Evolutionary conservation across 1,140 invertebrate genomes (phyloP), one percentile per base, ranked within the genome.

Genomic region (Drosophila eugracilis): DNA sequence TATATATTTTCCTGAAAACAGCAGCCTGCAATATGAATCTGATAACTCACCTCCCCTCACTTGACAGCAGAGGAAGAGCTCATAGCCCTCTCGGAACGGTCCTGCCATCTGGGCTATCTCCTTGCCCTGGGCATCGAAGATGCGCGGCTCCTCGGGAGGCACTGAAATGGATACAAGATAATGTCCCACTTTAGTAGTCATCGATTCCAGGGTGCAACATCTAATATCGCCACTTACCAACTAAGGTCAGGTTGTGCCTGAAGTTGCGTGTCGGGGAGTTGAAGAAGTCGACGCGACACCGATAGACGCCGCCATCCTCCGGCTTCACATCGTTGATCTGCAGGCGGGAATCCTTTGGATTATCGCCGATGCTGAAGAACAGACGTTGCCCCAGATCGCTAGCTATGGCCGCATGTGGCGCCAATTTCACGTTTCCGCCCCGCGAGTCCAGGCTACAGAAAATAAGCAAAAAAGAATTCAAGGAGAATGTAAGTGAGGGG

Each of bases 241-340:
- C 94, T 84, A 98, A 94, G 55, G 96, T 97, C 48, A 97, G 93
- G 91, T 97, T 97, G 73, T 97, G 95, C 75, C 94, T 93, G 80
- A 95, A 96, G 91, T 97, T 97, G 69, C 95, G 94, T 0, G 97
- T 97, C 2, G 96, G 96, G 1, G 96, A 96, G 85, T 97, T 95
- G 37, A 95, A 93, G 80, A 97, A 97, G 92, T 98, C 97, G 22
- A 97, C 95, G 60, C 97, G 93, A 89, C 97, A 97, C 75, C 95
- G 93, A 89, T 96, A 97, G 10, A 96, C 91, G 1, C 96, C 96
- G 78, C 97, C 95, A 75, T 97, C 96, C 14, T 93, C 93, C 41
- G 93, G 92, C 41, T 93, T 94, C 26, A 96, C 95, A 59, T 95
- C 94, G 78, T 95, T 94, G 48, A 97, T 94, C 52, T 94, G 94